Percentiles rank a stretch among this genome's conserved stretches.
Evolutionary conservation across 1,140 invertebrate species (phyloP).

Genomic region (Octopus sinensis): DNA sequence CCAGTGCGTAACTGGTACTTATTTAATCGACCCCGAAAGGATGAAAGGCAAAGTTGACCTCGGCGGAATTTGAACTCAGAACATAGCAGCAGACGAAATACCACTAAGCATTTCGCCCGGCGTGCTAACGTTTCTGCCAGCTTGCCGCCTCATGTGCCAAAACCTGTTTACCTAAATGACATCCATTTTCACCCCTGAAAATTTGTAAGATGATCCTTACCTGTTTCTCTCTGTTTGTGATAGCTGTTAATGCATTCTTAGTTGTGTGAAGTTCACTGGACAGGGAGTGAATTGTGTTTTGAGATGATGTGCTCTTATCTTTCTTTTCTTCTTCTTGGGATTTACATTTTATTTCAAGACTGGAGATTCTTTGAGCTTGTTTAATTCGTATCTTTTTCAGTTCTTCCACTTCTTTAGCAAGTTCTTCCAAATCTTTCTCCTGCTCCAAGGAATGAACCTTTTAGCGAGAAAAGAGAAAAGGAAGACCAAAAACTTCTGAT

Average conservation of each 20-base stretch:
- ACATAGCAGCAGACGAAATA: too few relatives aligned
- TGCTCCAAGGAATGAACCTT: constrained; percentile 50
- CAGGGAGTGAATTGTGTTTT: constrained; percentile 55
- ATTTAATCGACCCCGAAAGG: too few relatives aligned
- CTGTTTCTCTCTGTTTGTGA: constrained; percentile 54
- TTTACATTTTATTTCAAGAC: constrained; percentile 44
- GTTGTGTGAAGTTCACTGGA: constrained; percentile 55
- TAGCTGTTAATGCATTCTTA: constrained; percentile 50
- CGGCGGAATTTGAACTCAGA: too few relatives aligned
- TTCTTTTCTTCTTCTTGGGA: constrained; percentile 28
- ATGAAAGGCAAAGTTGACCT: too few relatives aligned
- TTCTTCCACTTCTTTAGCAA: constrained; percentile 49
- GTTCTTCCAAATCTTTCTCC: constrained; percentile 49
- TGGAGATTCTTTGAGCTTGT: constrained; percentile 52
- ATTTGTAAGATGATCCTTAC: constrained; percentile 27
- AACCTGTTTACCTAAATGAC: too few relatives aligned
- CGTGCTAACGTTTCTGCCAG: too few relatives aligned
- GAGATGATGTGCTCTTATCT: constrained; percentile 45
- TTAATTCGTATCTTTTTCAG: constrained; percentile 52
- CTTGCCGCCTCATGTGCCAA: too few relatives aligned
- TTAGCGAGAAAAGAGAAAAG: constrained; percentile 11
- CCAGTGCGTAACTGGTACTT: too few relatives aligned
- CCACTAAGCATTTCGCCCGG: too few relatives aligned
- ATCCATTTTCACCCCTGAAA: too few relatives aligned
- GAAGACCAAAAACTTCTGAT: background rate